phyloP scores from a whole-genome alignment of 53 echinoderm and acorn worm species.

The Pentamera pediparva region DNA sequence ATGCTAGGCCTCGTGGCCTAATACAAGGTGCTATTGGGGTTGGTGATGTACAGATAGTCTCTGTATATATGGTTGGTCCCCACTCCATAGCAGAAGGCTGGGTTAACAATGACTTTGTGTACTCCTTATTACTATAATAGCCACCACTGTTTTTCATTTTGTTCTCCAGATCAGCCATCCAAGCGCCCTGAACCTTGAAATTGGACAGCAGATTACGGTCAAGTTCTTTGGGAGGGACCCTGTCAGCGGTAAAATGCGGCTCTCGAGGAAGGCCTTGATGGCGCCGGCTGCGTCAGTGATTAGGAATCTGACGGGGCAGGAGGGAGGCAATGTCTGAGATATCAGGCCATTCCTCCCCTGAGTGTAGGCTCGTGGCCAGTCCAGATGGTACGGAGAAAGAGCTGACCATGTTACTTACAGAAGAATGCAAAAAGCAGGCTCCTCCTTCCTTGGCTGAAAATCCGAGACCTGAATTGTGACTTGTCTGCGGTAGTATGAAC shows the following conservation, averaged over 20 bases:
- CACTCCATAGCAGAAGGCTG: neutral
- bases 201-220: constrained; percentile 86
- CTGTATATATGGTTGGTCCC: neutral
- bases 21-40: neutral
- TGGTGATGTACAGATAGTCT: neutral
- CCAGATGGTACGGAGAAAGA: neutral
- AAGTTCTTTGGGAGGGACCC: constrained; percentile 96
- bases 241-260: constrained; percentile 87
- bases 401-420: neutral
- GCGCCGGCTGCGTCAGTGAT: constrained; percentile 86
- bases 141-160: neutral
- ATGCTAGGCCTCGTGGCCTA: no score
- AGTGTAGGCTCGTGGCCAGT: neutral
- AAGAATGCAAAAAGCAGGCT: neutral
- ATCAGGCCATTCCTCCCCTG: neutral
- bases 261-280: constrained; percentile 85
- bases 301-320: constrained; percentile 56
- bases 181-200: constrained; percentile 76
- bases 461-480: no score
- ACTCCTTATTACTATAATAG: no score
- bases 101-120: neutral
- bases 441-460: no score
- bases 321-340: constrained; percentile 18
- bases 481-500: no score
- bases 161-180: constrained; percentile 67